Conservation (phyloP, 1,140 invertebrate genomes). For the Drosophila ironensis region DNA sequence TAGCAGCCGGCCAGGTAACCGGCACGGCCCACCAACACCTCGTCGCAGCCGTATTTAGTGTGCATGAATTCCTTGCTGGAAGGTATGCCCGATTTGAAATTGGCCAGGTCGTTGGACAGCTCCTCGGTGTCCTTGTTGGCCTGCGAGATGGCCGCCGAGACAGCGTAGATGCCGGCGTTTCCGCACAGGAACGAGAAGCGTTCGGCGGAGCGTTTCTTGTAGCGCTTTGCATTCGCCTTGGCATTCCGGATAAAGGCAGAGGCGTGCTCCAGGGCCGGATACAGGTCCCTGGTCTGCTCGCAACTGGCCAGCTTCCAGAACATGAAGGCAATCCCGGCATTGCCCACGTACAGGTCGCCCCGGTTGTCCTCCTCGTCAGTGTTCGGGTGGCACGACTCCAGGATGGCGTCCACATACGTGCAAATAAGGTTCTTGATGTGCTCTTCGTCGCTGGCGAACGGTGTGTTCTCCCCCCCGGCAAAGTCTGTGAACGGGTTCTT, state of each 20-base stretch:
- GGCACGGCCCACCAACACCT: constrained; percentile 91
- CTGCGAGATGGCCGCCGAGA: constrained; percentile 83
- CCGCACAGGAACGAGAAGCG: constrained; percentile 84
- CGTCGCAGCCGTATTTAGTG: constrained; percentile 89
- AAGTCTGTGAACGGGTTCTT: constrained; percentile 75
- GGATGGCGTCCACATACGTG: constrained; percentile 78
- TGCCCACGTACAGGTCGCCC: constrained; percentile 84
- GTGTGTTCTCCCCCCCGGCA: constrained; percentile 54
- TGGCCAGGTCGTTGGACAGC: constrained; percentile 83
- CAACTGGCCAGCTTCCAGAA: constrained; percentile 83
- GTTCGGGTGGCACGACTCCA: constrained; percentile 70
- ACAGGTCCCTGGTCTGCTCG: constrained; percentile 72
- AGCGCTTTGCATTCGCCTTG: constrained; percentile 74
- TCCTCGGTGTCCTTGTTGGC: constrained; percentile 59
- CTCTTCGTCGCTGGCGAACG: constrained; percentile 70
- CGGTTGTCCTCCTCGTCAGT: constrained; percentile 75
- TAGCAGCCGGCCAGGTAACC: constrained; percentile 90
- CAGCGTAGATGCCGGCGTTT: constrained; percentile 86
- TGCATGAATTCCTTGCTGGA: constrained; percentile 83
- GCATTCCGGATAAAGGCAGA: constrained; percentile 82
- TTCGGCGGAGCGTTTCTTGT: constrained; percentile 74
- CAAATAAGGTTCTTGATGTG: constrained; percentile 78
- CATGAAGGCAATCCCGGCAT: constrained; percentile 84
- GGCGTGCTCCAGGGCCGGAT: constrained; percentile 78
- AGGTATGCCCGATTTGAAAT: constrained; percentile 80